Base-by-base conservation (phyloP, 53 echinoderm and acorn worm species). In the Holothuria scabra region DNA sequence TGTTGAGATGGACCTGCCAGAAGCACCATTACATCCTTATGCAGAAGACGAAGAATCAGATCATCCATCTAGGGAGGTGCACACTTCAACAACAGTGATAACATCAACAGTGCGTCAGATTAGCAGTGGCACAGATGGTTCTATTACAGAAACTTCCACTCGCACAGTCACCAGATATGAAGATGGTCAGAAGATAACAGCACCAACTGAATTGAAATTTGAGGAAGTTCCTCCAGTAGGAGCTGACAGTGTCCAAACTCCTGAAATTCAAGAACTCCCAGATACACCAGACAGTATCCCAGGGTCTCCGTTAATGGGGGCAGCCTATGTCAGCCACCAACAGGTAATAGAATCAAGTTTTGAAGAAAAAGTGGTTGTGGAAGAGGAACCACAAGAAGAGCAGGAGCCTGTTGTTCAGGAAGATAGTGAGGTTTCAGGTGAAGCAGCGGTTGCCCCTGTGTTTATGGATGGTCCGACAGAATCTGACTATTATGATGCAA, bases 401-500 rank as follows among this genome's bases (percentile, higher is more conserved):
- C 28, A 80, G 64, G 75, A 86, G 31, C 80, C 59, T 52, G 72
- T 24, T 12, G 23, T 61, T 74, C 52, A 61, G 8, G 52, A 60
- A 29, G 88, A 67, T 28, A 64, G 55, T 65, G 85, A 66, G 46
- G 86, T 81, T 28, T 20, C 29, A 7, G 46, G 30, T 8, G 79
- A 78, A 79, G 87, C 70, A 74, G 67, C 84, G 29, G 85, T 34
- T 58, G 61, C 85, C 13, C 28, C 78, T 5, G 58, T 78, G 28
- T 74, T 89, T 44, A 55, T 91, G 38, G 92, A 96, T 96, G 96
- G 96, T 20, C 96, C 96, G 83, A 93, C 93, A 69, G 96, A 96
- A 83, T 91, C 91, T 59, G 88, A 93, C 84, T 96, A 96, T 71
- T 96, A 96, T 88, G 96, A 96, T 63, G 90, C 88, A 44, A 88